These are phyloP conservation scores for Labeo calbasu DNA, from an alignment of 2,797 vertebrate genomes.

Conservation along the genomic window DNA sequence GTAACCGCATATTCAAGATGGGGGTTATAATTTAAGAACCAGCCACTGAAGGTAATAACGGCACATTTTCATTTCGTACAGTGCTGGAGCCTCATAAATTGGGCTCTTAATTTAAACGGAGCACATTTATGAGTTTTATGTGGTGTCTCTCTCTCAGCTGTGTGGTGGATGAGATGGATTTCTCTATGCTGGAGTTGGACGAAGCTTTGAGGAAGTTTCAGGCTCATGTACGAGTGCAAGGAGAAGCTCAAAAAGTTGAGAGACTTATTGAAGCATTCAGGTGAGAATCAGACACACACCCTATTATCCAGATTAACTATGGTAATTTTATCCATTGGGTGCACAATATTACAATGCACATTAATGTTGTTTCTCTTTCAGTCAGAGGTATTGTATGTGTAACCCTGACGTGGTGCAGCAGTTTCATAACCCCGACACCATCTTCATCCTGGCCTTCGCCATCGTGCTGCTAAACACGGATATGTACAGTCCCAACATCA, in stretches of 20 bases:
- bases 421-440: slow-evolving; percentile 99
- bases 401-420: slow-evolving; percentile 99
- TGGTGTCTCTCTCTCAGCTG: slow-evolving; percentile 77
- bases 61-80: background rate
- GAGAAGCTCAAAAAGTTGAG: slow-evolving; percentile 98
- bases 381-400: slow-evolving; percentile 99
- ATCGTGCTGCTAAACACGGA: slow-evolving; percentile 98
- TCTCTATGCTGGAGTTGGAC: slow-evolving; percentile 96
- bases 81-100: slow-evolving; percentile 19
- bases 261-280: slow-evolving; percentile 98
- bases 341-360: background rate
- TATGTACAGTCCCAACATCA: slow-evolving; percentile 99
- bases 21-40: background rate
- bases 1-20: background rate
- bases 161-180: slow-evolving; percentile 99
- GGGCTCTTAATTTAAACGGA: background rate
- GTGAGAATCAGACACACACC: slow-evolving; percentile 69
- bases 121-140: background rate
- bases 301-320: background rate
- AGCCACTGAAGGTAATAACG: background rate
- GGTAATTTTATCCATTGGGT: background rate
- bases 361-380: slow-evolving; percentile 63
- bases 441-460: slow-evolving; percentile 98
- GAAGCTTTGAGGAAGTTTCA: slow-evolving; percentile 98
- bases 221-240: slow-evolving; percentile 97